A percentile compares a stretch with the other conserved stretches of the same genome.
phyloP scores from a whole-genome alignment of 2,888 invertebrate species.

The Agrochola circellaris region DNA sequence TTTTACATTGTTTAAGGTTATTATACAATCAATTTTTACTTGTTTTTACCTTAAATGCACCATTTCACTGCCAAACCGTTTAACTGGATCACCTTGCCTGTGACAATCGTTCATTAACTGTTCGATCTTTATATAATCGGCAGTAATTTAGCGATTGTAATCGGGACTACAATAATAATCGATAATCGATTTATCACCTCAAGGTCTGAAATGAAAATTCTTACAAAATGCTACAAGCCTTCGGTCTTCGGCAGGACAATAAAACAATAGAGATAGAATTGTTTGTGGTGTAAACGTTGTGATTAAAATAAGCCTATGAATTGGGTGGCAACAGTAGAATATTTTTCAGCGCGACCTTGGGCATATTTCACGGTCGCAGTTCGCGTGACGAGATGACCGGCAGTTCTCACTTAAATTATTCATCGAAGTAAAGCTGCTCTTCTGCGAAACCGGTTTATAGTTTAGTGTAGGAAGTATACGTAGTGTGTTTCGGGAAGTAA shows the following conservation, averaged over 20 bases:
- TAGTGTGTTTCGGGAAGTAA: neutral
- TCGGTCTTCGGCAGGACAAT: conserved; percentile 20
- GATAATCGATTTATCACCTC: conserved; percentile 13
- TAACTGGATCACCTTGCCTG: conserved; percentile 33
- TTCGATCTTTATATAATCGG: conserved; percentile 20
- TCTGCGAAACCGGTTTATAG: neutral
- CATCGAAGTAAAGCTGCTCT: neutral
- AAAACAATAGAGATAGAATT: conserved; percentile 12
- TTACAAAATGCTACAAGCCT: conserved; percentile 10
- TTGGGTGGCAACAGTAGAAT: neutral
- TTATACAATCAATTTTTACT: neutral
- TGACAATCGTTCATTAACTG: conserved; percentile 22
- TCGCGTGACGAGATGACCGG: conserved; percentile 1
- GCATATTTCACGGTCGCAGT: neutral
- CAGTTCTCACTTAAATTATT: neutral
- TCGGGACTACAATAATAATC: conserved; percentile 13
- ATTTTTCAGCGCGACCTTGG: conserved; percentile 1
- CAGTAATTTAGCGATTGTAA: conserved; percentile 32
- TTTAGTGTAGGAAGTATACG: neutral
- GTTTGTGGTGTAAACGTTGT: no score
- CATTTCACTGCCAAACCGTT: conserved; percentile 44
- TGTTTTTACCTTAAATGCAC: neutral
- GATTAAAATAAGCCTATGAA: neutral
- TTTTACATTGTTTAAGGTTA: neutral
- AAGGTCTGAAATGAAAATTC: conserved; percentile 27